Evolutionary conservation across 2,113 vertebrate genomes (phyloP).

Genomic region (Rhabdornis inornatus): DNA sequence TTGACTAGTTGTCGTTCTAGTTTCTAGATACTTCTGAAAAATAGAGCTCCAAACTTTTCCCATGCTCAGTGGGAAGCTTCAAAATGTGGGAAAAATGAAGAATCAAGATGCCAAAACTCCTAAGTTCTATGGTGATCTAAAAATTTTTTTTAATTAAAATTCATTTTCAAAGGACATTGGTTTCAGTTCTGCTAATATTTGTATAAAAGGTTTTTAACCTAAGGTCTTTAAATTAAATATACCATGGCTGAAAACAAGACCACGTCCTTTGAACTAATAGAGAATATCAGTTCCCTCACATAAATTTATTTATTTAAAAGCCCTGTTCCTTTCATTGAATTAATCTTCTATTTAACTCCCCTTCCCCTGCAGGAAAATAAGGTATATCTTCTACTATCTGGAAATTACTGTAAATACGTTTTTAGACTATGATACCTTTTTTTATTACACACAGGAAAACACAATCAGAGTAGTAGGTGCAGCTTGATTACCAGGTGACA

Average conservation of each 20-base stretch:
- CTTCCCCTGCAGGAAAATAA: background rate
- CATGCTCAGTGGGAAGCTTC: rapidly evolving
- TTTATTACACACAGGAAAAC: background rate
- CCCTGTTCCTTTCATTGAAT: background rate
- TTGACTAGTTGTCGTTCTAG: background rate
- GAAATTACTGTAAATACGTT: background rate
- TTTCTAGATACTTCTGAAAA: background rate
- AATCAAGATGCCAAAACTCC: background rate
- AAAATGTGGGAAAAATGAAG: background rate
- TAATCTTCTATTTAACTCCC: background rate
- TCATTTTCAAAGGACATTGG: background rate
- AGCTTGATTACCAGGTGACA: background rate
- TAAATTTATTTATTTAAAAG: background rate
- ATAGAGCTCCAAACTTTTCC: background rate
- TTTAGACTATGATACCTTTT: background rate
- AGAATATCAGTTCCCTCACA: background rate
- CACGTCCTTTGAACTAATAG: background rate
- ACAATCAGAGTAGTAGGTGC: background rate
- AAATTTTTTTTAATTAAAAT: background rate
- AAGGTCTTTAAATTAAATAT: background rate
- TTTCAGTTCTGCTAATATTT: background rate
- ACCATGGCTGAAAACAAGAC: background rate
- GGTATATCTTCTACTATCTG: background rate
- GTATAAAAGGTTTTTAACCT: background rate
- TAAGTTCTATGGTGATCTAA: background rate